Base-by-base conservation (phyloP, 2,888 invertebrate genomes). In the Leptopilina syphax region DNA sequence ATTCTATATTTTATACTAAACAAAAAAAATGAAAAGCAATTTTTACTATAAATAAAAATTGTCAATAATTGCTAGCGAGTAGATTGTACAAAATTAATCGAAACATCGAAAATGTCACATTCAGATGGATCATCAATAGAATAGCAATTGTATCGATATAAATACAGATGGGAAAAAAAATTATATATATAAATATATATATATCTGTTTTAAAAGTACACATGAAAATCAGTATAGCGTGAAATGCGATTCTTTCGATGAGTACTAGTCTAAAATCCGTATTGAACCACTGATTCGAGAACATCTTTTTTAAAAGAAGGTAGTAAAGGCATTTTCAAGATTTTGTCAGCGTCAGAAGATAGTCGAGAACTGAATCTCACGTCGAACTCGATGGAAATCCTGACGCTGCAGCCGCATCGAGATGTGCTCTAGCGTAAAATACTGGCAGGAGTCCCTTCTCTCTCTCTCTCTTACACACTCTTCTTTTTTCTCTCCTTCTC, bases 391-490 rank as follows among this genome's bases (percentile, higher is more conserved):
- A 85, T 84, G 86, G 87, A 88, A 89, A 84, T 86, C 87, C 89
- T 89, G 89, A 89, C 89, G 89, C 84, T 85, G 88, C 87, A 87
- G 83, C 82, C 84, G 86, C 87, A 85, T 89, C 85, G 85, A 84
- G 86, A 84, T 87, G 86, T 86, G 87, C 81, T 85, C 84, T 86
- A 85, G 87, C 87, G 88, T 90, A 87, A 89, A 87, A 89, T 86
- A 85, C 84, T 82, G 81, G 78, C 80, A 80, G 82, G 81, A 54
- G 13, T 83, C 77, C 67, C 73, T 8, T 44, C 44, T 78, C 80
- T 80, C 10, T 50, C 50, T 50, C 10, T 50, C 50, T 12, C 50
- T 50, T n/a, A 18, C 18, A 18, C 18, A 18, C 50, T 50, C 50
- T 50, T 10, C 24, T 24, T 63, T 79, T 80, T 79, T 81, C 78